Base-by-base conservation (phyloP, 2,113 vertebrate species). In the Megaceryle torquata region DNA sequence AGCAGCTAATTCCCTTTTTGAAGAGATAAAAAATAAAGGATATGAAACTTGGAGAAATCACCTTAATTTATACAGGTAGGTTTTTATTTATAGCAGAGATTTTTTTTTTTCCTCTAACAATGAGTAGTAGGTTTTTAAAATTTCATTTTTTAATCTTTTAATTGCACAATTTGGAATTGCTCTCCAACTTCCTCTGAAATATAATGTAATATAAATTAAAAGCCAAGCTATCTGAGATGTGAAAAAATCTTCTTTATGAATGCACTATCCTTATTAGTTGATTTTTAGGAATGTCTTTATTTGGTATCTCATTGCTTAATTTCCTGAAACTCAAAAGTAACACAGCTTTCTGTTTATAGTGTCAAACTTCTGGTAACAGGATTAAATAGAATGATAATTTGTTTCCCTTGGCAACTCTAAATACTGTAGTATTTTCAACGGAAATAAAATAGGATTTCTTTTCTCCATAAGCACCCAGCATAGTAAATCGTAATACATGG, bases 361-460 rank as follows among this genome's bases (percentile, higher is more conserved):
- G 46, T 94, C 82, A 92, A 91, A 94, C 87, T 95, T 72, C 33
- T 82, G 86, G 35, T 19, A 81, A 14, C 26, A 67, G 57, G 67
- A 88, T 80, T 90, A 96, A 97, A 94, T 54, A 94, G 56, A 86
- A 97, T 76, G 31, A 75, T 74, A 53, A 57, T 86, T 96, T 93
- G 13, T 84, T 97, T 97, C 44, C 65, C 51, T 86, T 94, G 76
- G 44, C 69, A 84, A n/a, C 50, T 93, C 70, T 76, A 76, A 93
- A 72, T 70, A 28, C 28, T 88, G 11, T 57, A n/a, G 9, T 67
- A 37, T 60, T 59, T 68, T 16, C 71, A 95, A 79, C 1, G 8
- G 8, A 33, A 91, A 65, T 22, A 82, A 79, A 86, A 48, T 29
- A 10, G 5, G 3, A 11, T 3, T 11, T 56, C 82, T 96, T 81